phyloP scores from a whole-genome alignment of 1,140 invertebrate species.

The Gonioctena quinquepunctata region DNA sequence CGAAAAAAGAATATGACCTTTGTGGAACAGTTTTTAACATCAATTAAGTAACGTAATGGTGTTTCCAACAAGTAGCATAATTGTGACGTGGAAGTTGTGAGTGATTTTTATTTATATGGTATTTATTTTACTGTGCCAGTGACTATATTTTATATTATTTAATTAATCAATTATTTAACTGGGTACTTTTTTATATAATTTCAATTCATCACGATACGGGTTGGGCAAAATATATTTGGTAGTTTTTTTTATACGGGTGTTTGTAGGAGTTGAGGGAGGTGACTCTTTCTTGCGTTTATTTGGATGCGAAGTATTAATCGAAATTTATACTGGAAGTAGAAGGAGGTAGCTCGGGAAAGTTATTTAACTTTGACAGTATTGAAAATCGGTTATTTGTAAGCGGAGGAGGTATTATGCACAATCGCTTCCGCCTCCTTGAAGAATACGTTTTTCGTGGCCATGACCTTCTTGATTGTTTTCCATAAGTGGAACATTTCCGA shows the following conservation, averaged over 20 bases:
- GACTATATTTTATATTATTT: not conserved
- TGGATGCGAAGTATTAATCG: not conserved
- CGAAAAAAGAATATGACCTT: too few species aligned
- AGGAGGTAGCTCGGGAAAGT: not conserved
- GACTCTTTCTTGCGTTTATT: not conserved
- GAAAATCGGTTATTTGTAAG: too few species aligned
- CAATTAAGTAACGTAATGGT: not conserved
- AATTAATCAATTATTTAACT: too few species aligned
- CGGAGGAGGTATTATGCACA: too few species aligned
- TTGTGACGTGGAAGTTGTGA: too few species aligned
- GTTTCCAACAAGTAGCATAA: too few species aligned
- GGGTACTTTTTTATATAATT: not conserved
- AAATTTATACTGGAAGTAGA: not conserved
- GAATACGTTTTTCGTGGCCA: not conserved
- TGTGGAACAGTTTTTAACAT: too few species aligned
- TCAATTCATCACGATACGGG: not conserved
- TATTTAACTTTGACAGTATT: too few species aligned
- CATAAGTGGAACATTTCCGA: too few species aligned
- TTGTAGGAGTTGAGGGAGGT: not conserved
- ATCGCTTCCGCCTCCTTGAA: not conserved
- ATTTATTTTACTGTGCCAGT: not conserved
- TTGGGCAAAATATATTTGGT: not conserved
- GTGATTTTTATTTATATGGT: too few species aligned
- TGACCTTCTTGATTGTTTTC: not conserved
- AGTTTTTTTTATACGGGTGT: not conserved